These are phyloP conservation scores for Enhydra lutris DNA, from an alignment of 2,113 vertebrate genomes.

Conservation along the genomic window DNA sequence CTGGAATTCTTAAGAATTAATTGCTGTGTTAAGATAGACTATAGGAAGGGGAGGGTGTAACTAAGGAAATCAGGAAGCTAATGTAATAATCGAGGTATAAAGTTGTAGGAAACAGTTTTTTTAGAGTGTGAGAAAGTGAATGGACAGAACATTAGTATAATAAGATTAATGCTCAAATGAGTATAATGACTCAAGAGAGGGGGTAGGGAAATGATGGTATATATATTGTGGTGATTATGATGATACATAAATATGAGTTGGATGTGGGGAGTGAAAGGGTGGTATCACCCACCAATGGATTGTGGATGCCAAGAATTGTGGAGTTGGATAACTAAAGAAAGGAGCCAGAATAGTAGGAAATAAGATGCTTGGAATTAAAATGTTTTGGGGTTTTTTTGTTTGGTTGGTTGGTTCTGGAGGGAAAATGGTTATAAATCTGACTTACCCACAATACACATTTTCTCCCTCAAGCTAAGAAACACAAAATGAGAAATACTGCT, in stretches of 20 bases:
- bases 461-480: background rate
- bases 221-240: background rate
- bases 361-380: slow-evolving; percentile 9
- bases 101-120: background rate
- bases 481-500: background rate
- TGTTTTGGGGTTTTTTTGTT: background rate
- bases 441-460: background rate
- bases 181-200: background rate
- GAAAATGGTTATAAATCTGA: slow-evolving; percentile 8
- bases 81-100: background rate
- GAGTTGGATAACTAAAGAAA: background rate
- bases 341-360: background rate
- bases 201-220: background rate
- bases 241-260: background rate
- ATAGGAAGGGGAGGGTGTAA: background rate
- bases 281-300: background rate
- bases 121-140: background rate
- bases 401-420: background rate
- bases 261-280: background rate
- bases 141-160: background rate
- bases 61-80: background rate
- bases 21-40: background rate
- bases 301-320: background rate
- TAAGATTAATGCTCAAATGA: background rate
- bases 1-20: background rate